These are phyloP conservation scores for Cephalopterus ornatus DNA, from an alignment of 2,113 vertebrate species.

Conservation along the genomic window DNA sequence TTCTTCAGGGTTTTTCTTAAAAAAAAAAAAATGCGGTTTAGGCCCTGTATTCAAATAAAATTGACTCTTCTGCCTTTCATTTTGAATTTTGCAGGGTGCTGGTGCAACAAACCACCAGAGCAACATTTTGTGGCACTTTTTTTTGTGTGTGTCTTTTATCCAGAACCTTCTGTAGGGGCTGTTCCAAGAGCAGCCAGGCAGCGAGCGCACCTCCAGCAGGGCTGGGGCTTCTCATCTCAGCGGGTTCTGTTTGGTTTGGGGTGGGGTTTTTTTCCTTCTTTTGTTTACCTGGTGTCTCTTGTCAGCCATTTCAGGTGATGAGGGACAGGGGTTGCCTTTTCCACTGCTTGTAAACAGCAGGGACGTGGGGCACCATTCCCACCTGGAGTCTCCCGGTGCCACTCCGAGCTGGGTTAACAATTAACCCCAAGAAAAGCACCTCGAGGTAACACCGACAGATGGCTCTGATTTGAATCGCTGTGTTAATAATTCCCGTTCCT, in stretches of 20 bases:
- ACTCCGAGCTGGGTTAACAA: background rate
- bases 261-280: background rate
- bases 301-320: background rate
- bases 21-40: background rate
- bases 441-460: background rate
- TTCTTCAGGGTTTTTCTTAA: background rate
- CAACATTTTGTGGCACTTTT: fast-evolving
- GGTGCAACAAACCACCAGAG: background rate
- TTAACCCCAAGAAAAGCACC: background rate
- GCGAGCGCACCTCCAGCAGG: fast-evolving
- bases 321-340: background rate
- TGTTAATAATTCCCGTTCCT: background rate
- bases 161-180: fast-evolving
- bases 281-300: background rate
- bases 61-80: background rate
- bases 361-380: background rate
- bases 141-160: background rate
- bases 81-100: background rate
- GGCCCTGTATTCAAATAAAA: background rate
- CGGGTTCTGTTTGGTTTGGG: background rate
- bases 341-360: background rate
- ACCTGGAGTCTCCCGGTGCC: background rate
- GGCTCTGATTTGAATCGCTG: background rate
- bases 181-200: background rate
- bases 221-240: background rate